A percentile compares a stretch with the other conserved stretches of the same genome.
phyloP scores from a whole-genome alignment of 2,888 invertebrate species.

The Onchidella celtica region DNA sequence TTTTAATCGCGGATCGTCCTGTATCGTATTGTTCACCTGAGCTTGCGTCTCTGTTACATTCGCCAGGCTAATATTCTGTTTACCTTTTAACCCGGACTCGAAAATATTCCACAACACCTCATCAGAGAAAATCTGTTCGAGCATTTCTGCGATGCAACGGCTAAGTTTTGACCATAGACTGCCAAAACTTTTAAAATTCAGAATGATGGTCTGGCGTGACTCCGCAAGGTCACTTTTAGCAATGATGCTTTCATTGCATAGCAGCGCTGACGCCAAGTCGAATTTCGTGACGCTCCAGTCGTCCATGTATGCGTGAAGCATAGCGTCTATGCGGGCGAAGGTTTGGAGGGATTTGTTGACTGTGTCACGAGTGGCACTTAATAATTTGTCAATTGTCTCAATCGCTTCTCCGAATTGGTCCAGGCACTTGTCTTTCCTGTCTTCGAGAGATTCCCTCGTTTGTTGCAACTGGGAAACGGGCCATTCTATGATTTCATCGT shows the following conservation, averaged over 20 bases:
- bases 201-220: not conserved
- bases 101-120: not conserved
- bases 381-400: not conserved
- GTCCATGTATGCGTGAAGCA: not conserved
- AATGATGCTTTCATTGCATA: not conserved
- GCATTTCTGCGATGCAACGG: conserved; percentile 3
- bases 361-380: not conserved
- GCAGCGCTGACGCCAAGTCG: not conserved
- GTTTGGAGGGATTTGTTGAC: not conserved
- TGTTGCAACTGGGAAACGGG: not conserved
- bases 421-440: not conserved
- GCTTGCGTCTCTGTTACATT: not conserved
- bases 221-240: not conserved
- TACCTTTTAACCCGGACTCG: not conserved
- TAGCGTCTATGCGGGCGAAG: not conserved
- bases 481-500: not conserved
- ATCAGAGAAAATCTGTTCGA: not conserved
- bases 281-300: conserved; percentile 14
- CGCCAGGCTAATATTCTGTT: no score
- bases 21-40: not conserved
- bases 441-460: not conserved
- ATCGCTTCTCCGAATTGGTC: not conserved
- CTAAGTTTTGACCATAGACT: not conserved
- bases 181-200: not conserved
- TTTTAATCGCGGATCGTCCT: not conserved